phyloP scores from a whole-genome alignment of 2,113 vertebrate genomes.

The Pungitius pungitius region DNA sequence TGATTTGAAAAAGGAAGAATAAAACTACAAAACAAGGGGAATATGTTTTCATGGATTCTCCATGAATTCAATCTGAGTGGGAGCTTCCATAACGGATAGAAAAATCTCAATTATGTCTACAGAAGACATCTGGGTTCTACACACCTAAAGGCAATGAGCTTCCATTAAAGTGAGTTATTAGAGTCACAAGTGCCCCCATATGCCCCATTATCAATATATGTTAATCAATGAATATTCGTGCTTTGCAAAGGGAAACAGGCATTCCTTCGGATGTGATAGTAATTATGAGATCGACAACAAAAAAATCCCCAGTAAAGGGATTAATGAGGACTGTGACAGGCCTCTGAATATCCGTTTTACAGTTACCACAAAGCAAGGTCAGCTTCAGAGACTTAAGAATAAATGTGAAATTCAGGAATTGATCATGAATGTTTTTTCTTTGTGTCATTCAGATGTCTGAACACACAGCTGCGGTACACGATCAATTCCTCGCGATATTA shows the following conservation, averaged over 20 bases:
- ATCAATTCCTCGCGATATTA: constrained; percentile 11
- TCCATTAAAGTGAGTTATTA: background rate
- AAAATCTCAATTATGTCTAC: constrained; percentile 7
- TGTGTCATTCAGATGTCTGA: background rate
- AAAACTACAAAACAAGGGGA: background rate
- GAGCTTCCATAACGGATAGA: background rate
- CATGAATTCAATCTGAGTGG: background rate
- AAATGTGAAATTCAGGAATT: background rate
- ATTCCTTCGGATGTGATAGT: background rate
- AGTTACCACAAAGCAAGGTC: constrained; percentile 7
- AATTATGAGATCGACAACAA: background rate
- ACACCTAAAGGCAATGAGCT: background rate
- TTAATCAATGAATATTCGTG: background rate
- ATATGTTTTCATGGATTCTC: background rate
- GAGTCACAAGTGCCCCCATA: background rate
- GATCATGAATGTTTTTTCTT: background rate
- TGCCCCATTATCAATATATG: background rate
- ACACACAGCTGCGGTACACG: constrained; percentile 6
- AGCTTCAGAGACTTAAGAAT: constrained; percentile 5
- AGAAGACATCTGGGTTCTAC: background rate
- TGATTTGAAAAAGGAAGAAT: no score
- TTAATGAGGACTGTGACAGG: background rate
- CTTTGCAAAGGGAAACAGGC: background rate
- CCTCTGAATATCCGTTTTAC: background rate
- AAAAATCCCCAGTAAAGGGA: background rate